These are phyloP conservation scores for Tragelaphus buxtoni DNA, from an alignment of 2,113 vertebrate species.

Conservation along the genomic window DNA sequence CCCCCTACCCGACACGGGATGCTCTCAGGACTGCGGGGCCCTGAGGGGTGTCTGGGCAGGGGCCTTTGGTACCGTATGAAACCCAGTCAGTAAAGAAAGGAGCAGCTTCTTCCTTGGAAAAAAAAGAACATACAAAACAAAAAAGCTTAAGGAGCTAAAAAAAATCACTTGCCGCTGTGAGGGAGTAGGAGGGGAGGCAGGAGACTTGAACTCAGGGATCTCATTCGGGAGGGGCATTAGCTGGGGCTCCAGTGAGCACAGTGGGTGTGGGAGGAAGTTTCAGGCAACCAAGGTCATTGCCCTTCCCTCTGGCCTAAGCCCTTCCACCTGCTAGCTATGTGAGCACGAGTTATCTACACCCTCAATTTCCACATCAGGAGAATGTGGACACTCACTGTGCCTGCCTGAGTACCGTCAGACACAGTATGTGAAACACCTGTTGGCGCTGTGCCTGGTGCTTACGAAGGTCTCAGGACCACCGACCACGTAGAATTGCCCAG, in stretches of 20 bases:
- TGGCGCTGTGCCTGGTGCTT: neutral
- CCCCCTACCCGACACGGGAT: neutral
- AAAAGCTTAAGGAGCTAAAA: neutral
- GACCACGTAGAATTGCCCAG: neutral
- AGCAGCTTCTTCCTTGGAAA: neutral
- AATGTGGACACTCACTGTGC: neutral
- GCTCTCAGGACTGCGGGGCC: neutral
- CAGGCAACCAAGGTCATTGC: neutral
- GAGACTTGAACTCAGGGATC: neutral
- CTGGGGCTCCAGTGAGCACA: neutral
- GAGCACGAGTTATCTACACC: neutral
- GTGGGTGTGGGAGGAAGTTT: neutral
- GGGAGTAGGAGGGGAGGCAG: neutral
- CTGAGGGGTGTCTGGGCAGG: fast-evolving
- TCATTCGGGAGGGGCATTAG: neutral
- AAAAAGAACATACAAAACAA: neutral
- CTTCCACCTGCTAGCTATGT: neutral
- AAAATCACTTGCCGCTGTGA: neutral
- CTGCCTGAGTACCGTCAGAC: neutral
- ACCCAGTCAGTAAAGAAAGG: neutral
- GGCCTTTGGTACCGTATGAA: neutral
- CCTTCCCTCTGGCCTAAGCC: neutral
- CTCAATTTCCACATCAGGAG: neutral
- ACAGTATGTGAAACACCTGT: neutral
- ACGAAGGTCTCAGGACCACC: neutral